These are phyloP conservation scores for Drosophila carrolli DNA, from an alignment of 1,140 invertebrate species.

Conservation along the genomic window DNA sequence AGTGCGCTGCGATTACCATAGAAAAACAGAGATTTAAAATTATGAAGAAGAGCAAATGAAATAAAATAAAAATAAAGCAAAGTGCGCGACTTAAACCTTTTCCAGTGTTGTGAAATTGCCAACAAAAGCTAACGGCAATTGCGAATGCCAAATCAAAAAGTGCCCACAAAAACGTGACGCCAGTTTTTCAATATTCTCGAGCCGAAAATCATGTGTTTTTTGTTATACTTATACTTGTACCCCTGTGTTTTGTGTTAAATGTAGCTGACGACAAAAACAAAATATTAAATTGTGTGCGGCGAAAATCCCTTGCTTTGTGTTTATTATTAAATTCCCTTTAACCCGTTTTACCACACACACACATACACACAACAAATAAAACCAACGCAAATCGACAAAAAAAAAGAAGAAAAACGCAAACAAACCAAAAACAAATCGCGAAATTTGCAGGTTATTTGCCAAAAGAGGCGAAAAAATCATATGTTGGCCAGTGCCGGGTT, in stretches of 20 bases:
- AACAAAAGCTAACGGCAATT: slow-evolving; percentile 38
- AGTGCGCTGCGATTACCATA: slow-evolving; percentile 14
- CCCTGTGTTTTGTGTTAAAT: slow-evolving; percentile 69
- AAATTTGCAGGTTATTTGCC: slow-evolving; percentile 35
- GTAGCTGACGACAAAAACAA: slow-evolving; percentile 49
- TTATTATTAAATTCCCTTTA: slow-evolving; percentile 26
- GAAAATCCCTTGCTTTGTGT: slow-evolving; percentile 23
- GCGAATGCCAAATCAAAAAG: slow-evolving; percentile 19
- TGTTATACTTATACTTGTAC: neutral
- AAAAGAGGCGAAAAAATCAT: slow-evolving; percentile 31
- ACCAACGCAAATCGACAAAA: neutral
- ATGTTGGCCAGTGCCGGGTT: slow-evolving; percentile 38
- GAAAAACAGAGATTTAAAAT: slow-evolving; percentile 20
- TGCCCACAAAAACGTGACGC: slow-evolving; percentile 49
- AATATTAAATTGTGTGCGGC: slow-evolving; percentile 27
- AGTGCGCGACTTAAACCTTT: slow-evolving; percentile 33
- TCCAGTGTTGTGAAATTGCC: slow-evolving; percentile 56
- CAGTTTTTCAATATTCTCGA: slow-evolving; percentile 33
- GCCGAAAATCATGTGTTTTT: slow-evolving; percentile 36
- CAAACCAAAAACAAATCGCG: slow-evolving; percentile 19
- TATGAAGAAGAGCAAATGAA: neutral
- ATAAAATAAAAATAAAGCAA: slow-evolving; percentile 20
- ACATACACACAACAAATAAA: neutral
- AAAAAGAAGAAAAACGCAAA: slow-evolving; percentile 7
- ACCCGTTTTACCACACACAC: slow-evolving; percentile 4